Base-by-base conservation (phyloP, 2,797 vertebrate genomes). In the Scarus forsteni region DNA sequence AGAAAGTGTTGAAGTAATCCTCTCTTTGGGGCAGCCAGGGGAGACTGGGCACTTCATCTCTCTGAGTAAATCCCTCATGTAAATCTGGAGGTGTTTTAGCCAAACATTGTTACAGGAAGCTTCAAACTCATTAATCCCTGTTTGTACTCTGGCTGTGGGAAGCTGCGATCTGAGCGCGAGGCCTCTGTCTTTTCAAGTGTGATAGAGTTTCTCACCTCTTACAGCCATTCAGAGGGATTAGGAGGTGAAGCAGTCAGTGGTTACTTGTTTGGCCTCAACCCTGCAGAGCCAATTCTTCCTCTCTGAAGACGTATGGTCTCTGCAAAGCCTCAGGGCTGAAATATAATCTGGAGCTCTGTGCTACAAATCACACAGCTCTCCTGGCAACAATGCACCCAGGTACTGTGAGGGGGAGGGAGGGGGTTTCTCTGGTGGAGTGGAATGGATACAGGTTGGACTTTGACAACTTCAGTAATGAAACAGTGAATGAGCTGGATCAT, bases 121-220 rank as follows among this genome's bases (percentile, higher is more conserved):
- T 62, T 60, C 62, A 80, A 77, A 80, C 78, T 69, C 75, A 84
- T 87, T 82, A 61, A 78, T 82, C 61, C 71, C 57, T 44, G 45
- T 70, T 50, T 71, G 66, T 19, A 34, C 59, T 59, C 14, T 1
- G 58, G 55, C 55, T 60, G 58, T 71, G 79, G 70, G 69, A 80
- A 68, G 64, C 46, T 45, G 50, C 35, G 60, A 50, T 78, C 74
- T 72, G 6, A 0, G 40, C 12, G 54, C 60, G 58, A 74, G 57
- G 53, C 74, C 66, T 81, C 64, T 75, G 69, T 85, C 70, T 85
- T 87, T 88, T 89, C 43, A 84, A 81, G 83, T 71, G 84, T 16
- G 75, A 82, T 89, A 85, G 84, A 79, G 75, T 89, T 91, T 92
- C 81, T 88, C 83, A 86, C 77, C 70, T 84, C 83, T 90, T 68